Base-by-base conservation (phyloP, 1,140 invertebrate genomes). In the Drosophila subobscura region DNA sequence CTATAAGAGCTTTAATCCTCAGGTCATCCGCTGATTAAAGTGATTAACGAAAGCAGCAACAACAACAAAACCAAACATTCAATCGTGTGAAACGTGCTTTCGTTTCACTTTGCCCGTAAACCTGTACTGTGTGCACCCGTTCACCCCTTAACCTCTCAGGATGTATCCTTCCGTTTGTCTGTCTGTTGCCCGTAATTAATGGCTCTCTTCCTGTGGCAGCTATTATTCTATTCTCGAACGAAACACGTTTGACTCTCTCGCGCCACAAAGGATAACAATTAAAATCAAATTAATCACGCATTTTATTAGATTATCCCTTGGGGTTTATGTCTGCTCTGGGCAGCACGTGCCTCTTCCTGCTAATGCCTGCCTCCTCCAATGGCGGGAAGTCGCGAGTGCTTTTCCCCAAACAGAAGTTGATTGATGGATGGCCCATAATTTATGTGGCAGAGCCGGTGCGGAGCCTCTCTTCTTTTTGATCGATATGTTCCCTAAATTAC, bases 201-300 rank as follows among this genome's bases (percentile, higher is more conserved):
- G 81, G 73, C 77, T 77, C 77, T 77, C 73, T 77, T 86, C 81
- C 81, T 66, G 33, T 37, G 66, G 72, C 64, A 63, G 77, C 77
- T 81, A 80, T 85, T 81, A 86, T 85, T 77, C 68, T 67, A 80
- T 63, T 61, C 52, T 51, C 58, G 47, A 37, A 42, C 47, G 72
- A 80, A 85, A 85, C 81, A 85, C 81, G 81, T 81, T 81, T 76
- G 68, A 67, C 81, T 85, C 63, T 73, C 73, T 37, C 10, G 33
- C 33, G 33, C 33, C 33, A 37, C 58, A 85, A 88, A 72, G 81
- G 78, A 86, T 88, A 88, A 88, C 81, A 86, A 86, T 86, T 88
- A 86, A 86, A 86, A 86, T 86, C 83, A 77, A 86, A 86, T 86
- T 86, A 86, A 86, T 88, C 81, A 86, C 78, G 81, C 81, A 88